phyloP scores from a whole-genome alignment of 2,797 vertebrate genomes.

The Pangasius mekongensis region DNA sequence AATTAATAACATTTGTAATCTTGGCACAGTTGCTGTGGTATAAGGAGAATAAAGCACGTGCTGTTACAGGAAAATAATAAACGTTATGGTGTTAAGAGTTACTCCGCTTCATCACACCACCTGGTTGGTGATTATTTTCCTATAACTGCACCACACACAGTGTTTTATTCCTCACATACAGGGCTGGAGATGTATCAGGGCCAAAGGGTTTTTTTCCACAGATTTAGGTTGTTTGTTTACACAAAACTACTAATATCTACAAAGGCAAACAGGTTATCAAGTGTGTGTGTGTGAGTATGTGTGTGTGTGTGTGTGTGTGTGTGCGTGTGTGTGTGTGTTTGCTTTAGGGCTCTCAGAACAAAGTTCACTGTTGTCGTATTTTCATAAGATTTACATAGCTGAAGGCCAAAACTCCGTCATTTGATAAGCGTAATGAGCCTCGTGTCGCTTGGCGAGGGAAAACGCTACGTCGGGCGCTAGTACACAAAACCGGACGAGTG shows the following conservation, averaged over 20 bases:
- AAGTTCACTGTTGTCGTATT: not conserved
- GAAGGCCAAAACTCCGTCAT: not conserved
- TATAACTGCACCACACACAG: not conserved
- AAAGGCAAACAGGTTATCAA: not conserved
- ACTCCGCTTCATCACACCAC: not conserved
- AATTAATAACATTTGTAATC: not conserved
- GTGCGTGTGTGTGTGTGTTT: constrained; percentile 63
- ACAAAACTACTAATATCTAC: not conserved
- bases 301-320: constrained; percentile 47
- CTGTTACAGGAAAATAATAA: not conserved
- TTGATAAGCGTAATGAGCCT: not conserved
- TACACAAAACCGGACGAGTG: not conserved
- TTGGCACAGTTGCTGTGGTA: not conserved
- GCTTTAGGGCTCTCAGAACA: not conserved
- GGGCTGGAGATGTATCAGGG: too few species aligned
- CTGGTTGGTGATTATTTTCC: not conserved
- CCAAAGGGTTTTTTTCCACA: not conserved
- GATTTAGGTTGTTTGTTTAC: constrained; percentile 4
- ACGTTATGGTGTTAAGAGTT: not conserved
- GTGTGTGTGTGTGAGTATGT: not conserved
- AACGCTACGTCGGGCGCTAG: not conserved
- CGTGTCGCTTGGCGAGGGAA: not conserved
- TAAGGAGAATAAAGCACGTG: not conserved
- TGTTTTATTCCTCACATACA: not conserved
- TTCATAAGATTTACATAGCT: not conserved